phyloP scores from a whole-genome alignment of 2,888 invertebrate genomes.

The Drosophila hamatofila region DNA sequence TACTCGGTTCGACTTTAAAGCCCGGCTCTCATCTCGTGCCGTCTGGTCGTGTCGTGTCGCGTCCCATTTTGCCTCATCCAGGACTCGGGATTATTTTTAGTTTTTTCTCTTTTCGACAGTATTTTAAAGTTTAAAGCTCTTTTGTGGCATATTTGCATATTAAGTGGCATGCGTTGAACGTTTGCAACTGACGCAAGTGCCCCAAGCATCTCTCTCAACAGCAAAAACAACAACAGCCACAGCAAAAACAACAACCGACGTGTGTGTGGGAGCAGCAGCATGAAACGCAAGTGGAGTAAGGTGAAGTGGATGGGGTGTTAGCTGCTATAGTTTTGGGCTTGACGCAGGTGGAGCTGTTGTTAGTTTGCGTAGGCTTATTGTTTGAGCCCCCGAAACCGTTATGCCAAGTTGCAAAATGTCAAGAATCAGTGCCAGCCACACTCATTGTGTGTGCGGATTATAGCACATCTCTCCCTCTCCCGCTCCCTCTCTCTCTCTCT shows the following conservation, averaged over 20 bases:
- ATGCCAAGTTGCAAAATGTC: slow-evolving; percentile 65
- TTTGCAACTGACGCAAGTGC: slow-evolving; percentile 41
- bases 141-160: slow-evolving; percentile 81
- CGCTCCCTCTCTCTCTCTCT: slow-evolving; percentile 15
- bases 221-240: not conserved
- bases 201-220: slow-evolving; percentile 18
- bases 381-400: slow-evolving; percentile 60
- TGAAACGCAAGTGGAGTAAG: slow-evolving; percentile 17
- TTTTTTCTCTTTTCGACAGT: slow-evolving; percentile 61
- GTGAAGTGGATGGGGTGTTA: slow-evolving; percentile 3
- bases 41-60: not conserved
- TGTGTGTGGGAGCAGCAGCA: slow-evolving; percentile 3
- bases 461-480: slow-evolving; percentile 10
- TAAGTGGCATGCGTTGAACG: slow-evolving; percentile 73
- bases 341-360: slow-evolving; percentile 65
- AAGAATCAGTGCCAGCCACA: slow-evolving; percentile 55
- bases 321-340: slow-evolving; percentile 24
- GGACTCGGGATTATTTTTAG: slow-evolving; percentile 67
- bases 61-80: slow-evolving; percentile 8
- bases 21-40: slow-evolving; percentile 4
- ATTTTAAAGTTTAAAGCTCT: slow-evolving; percentile 80
- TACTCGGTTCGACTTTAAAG: slow-evolving; percentile 64
- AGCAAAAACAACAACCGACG: not conserved
- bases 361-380: slow-evolving; percentile 75
- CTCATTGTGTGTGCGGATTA: slow-evolving; percentile 42